Conservation (phyloP, 1,140 invertebrate species). For the Amphibalanus amphitrite region DNA sequence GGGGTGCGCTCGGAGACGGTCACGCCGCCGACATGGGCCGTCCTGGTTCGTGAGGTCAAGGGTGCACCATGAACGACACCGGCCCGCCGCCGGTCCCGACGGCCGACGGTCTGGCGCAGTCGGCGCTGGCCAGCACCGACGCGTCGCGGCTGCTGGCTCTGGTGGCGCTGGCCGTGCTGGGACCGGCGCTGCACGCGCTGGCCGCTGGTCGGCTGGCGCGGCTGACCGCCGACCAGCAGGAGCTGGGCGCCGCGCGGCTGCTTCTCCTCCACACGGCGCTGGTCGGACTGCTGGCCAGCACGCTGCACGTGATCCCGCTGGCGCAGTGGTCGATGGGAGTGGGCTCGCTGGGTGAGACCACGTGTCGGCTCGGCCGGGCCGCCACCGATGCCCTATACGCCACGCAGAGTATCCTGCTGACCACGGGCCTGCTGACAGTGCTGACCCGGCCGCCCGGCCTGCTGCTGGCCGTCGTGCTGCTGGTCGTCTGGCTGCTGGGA, state of each 20-base stretch:
- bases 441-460: background rate
- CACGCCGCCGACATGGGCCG: no score
- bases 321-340: background rate
- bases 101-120: no score
- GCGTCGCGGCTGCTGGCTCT: background rate
- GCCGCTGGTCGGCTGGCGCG: background rate
- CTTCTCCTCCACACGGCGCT: background rate
- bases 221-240: background rate
- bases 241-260: background rate
- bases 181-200: background rate
- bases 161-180: background rate
- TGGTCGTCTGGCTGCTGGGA: background rate
- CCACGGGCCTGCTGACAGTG: background rate
- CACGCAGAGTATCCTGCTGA: background rate
- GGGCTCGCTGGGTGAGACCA: background rate
- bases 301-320: background rate
- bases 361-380: background rate
- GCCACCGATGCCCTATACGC: background rate
- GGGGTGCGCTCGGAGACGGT: no score
- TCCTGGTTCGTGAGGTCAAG: no score
- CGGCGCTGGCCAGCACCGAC: no score
- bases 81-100: no score
- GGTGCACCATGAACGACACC: no score
- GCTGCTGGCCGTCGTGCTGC: background rate
- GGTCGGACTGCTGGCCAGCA: background rate